Evolutionary conservation across 2,113 vertebrate species (phyloP).

Genomic region (Hoplias malabaricus): DNA sequence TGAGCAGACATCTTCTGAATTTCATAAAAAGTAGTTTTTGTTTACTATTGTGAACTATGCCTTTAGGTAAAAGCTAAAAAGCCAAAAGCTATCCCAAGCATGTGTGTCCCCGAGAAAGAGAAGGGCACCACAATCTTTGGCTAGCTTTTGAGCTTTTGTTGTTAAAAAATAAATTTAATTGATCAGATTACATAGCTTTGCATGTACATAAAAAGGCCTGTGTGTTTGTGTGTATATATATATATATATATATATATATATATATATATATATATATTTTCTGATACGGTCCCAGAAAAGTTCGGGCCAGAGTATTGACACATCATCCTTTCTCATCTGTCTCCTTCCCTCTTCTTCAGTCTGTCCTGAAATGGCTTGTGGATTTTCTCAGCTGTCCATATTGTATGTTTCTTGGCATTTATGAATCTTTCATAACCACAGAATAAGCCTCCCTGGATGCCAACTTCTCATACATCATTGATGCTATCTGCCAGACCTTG

Average conservation of each 20-base stretch:
- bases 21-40: too few species aligned
- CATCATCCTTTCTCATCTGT: not conserved
- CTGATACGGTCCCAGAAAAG: not conserved
- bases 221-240: too few species aligned
- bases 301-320: conserved; percentile 12
- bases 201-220: not conserved
- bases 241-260: too few species aligned
- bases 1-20: too few species aligned
- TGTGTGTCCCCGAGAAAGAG: too few species aligned
- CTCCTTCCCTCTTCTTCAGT: not conserved
- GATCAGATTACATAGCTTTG: not conserved
- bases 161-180: not conserved
- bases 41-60: too few species aligned
- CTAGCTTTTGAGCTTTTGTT: too few species aligned
- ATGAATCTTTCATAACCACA: conserved; percentile 51
- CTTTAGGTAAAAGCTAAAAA: too few species aligned
- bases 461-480: conserved; percentile 49
- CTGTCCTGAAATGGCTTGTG: conserved; percentile 14
- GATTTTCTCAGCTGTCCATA: conserved; percentile 11
- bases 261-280: too few species aligned
- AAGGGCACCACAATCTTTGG: too few species aligned
- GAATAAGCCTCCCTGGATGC: conserved; percentile 42
- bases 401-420: conserved; percentile 47
- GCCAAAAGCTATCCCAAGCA: too few species aligned
- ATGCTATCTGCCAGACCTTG: conserved; percentile 41